Conservation (phyloP, 2,113 vertebrate species). For the Dicentrarchus labrax region DNA sequence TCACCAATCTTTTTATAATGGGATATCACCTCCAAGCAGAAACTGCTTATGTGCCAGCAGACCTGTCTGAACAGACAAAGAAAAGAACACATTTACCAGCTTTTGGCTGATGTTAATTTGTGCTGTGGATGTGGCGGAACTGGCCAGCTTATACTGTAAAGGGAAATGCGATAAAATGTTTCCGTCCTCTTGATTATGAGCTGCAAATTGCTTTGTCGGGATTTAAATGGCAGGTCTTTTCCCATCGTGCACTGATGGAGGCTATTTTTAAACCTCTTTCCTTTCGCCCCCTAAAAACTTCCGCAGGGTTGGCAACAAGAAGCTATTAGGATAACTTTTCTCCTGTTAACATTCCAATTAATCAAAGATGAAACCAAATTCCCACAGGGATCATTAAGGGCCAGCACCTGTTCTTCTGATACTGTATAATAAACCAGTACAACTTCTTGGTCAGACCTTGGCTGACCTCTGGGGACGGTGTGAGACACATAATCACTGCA, state of each 20-base stretch:
- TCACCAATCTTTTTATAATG: not conserved
- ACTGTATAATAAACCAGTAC: constrained; percentile 47
- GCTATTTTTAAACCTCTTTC: constrained; percentile 80
- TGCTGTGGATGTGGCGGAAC: constrained; percentile 53
- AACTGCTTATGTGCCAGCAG: not conserved
- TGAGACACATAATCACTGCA: constrained; percentile 50
- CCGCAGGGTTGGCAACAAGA: constrained; percentile 73
- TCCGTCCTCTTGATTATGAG: constrained; percentile 81
- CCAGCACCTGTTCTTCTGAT: constrained; percentile 70
- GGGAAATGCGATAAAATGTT: constrained; percentile 79
- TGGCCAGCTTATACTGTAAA: constrained; percentile 59
- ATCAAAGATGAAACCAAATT: constrained; percentile 75
- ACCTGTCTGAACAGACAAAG: constrained; percentile 3
- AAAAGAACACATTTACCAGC: constrained; percentile 9
- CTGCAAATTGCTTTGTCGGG: constrained; percentile 82
- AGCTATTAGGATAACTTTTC: constrained; percentile 73
- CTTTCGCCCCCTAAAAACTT: constrained; percentile 73
- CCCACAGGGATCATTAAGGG: constrained; percentile 75
- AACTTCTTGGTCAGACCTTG: constrained; percentile 40
- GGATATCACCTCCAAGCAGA: not conserved
- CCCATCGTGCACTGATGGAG: constrained; percentile 73
- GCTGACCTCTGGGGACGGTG: constrained; percentile 39
- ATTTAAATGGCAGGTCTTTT: constrained; percentile 77
- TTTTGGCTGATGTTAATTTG: not conserved
- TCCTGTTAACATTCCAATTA: constrained; percentile 78